Evolutionary conservation across 2,113 vertebrate species (phyloP).

Genomic region (Spizaetus ornatus): DNA sequence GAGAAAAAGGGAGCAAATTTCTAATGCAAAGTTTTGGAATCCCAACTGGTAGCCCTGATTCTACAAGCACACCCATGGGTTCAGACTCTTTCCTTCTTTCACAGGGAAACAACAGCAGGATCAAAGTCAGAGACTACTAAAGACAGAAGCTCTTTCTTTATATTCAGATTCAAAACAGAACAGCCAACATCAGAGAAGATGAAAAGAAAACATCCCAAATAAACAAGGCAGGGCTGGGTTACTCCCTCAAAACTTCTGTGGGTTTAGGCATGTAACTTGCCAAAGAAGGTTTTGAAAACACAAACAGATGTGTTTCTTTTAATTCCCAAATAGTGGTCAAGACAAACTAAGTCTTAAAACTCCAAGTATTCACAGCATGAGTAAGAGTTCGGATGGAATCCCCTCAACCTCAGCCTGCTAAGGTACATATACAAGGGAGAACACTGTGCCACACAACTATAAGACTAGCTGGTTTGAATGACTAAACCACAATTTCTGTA

Average conservation of each 20-base stretch:
- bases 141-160: conserved; percentile 13
- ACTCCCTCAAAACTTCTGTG: not conserved
- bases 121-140: conserved; percentile 12
- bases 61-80: not conserved
- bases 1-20: not conserved
- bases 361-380: not conserved
- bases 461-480: not conserved
- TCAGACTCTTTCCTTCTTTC: not conserved
- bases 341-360: not conserved
- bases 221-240: conserved; percentile 8
- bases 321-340: not conserved
- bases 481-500: not conserved
- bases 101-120: not conserved
- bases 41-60: not conserved
- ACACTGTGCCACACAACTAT: not conserved
- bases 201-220: conserved; percentile 30
- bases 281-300: not conserved
- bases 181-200: not conserved
- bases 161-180: conserved; percentile 32
- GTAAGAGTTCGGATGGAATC: not conserved
- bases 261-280: not conserved
- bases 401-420: not conserved
- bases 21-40: not conserved
- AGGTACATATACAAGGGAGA: rapidly evolving
- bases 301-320: not conserved